Base-by-base conservation (phyloP, 2,113 vertebrate genomes). In the Bambusicola thoracicus region DNA sequence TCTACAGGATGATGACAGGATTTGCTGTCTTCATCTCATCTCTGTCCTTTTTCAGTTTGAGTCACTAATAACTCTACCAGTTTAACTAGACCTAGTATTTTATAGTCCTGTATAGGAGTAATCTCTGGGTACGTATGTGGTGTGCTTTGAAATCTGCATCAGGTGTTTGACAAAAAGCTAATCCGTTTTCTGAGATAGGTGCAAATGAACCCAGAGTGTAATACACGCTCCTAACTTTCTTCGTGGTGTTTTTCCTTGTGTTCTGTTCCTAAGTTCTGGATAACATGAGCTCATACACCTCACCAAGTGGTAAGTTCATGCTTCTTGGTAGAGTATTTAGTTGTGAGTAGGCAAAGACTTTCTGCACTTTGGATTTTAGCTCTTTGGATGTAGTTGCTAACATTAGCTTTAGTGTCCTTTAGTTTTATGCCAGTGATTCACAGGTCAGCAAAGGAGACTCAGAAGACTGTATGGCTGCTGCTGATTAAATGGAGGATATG, bases 221-320 rank as follows among this genome's bases (percentile, higher is more conserved):
- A 32, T 49, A 34, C 16, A 44, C 65, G 25, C 8, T 66, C 36
- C 68, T 91, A 69, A 94, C 22, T 41, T 75, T 65, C 29, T 62
- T 87, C 12, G 8, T 83, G 83, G 2, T 85, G 15, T 94, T 93
- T 95, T 94, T 77, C 49, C 34, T 83, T 89, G 22, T 68, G 72
- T 90, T 90, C 43, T 94, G 1, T 81, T 91, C 92, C 81, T 62
- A 97, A 98, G 97, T 97, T 91, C 96, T 97, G 69, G 95, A 97
- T 96, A 96, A 89, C 81, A 91, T 95, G 93, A 95, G 89, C 82
- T 92, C 76, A 44, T 94, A 81, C 76, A 90, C 87, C 53, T 94
- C 96, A 81, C 95, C 92, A 41, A 95, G 94, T 90, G 97, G 97
- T 97, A 98, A 98, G 97, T 92, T 90, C 13, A 10, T 77, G 65